Percentiles rank a stretch among this genome's conserved stretches.
phyloP scores from a whole-genome alignment of 2,888 invertebrate species.

The Synergus japonicus region DNA sequence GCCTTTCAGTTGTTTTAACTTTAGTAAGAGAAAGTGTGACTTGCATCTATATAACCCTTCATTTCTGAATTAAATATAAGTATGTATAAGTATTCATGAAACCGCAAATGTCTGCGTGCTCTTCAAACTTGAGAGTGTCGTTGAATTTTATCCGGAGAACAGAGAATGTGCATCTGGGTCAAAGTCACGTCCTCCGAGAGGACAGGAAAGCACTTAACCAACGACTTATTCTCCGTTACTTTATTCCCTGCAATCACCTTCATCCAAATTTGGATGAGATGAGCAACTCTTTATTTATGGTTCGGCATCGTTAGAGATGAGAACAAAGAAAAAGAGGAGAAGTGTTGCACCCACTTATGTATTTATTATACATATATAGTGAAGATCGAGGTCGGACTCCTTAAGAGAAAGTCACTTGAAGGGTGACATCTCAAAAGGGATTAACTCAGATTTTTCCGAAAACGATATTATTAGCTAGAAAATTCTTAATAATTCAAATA shows the following conservation, averaged over 20 bases:
- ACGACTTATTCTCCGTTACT: conserved; percentile 62
- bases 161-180: conserved; percentile 73
- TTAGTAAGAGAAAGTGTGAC: conserved; percentile 40
- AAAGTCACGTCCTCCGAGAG: conserved; percentile 76
- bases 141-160: conserved; percentile 45
- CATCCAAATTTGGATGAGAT: conserved; percentile 68
- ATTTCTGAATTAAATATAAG: conserved; percentile 32
- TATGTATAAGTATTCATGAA: conserved; percentile 20
- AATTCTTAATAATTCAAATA: no score
- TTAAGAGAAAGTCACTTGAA: not conserved
- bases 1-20: conserved; percentile 25
- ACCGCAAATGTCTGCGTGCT: conserved; percentile 46
- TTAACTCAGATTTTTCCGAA: no score
- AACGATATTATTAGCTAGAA: no score
- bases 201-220: conserved; percentile 71
- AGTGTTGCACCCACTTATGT: conserved; percentile 28
- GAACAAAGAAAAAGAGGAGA: not conserved
- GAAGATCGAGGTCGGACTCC: conserved; percentile 4
- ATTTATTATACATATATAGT: not conserved
- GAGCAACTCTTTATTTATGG: conserved; percentile 71
- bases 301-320: conserved; percentile 51
- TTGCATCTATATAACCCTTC: conserved; percentile 18
- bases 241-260: conserved; percentile 62
- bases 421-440: no score
- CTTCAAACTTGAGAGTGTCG: conserved; percentile 30